A percentile compares a stretch with the other conserved stretches of the same genome.
These are phyloP conservation scores for Cavia porcellus DNA, from an alignment of 2,113 vertebrate species.

Conservation along the genomic window DNA sequence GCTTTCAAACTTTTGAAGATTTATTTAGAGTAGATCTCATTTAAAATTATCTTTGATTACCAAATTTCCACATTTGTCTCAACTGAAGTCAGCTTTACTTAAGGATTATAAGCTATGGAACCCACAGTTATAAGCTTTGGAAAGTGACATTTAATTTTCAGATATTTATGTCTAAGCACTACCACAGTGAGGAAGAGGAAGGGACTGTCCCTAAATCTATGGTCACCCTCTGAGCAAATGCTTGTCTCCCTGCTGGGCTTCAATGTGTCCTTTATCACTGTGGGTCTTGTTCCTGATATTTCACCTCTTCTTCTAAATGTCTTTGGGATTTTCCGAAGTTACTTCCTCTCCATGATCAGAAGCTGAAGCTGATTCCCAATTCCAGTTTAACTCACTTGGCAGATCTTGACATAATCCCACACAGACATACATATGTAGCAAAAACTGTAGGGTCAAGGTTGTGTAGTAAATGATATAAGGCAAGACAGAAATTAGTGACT, in stretches of 20 bases:
- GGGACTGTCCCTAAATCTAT: neutral
- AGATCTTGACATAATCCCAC: conserved; percentile 41
- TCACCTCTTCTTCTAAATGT: neutral
- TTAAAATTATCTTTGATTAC: too few species aligned
- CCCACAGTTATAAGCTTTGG: too few species aligned
- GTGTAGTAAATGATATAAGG: conserved; percentile 51
- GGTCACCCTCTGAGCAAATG: neutral
- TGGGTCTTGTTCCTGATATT: neutral
- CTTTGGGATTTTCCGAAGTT: neutral
- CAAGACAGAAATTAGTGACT: neutral
- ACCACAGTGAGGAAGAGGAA: neutral
- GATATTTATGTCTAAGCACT: fast-evolving
- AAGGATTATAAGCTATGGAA: too few species aligned
- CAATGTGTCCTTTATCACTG: neutral
- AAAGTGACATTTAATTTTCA: neutral
- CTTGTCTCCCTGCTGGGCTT: neutral
- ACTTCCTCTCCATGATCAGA: neutral
- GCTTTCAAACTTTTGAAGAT: too few species aligned
- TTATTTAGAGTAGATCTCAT: neutral
- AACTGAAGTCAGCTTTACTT: too few species aligned
- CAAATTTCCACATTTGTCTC: too few species aligned
- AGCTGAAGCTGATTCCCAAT: conserved; percentile 18
- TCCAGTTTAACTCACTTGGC: neutral
- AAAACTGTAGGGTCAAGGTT: conserved; percentile 9
- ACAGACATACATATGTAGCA: conserved; percentile 57